Percentiles rank a stretch among this genome's conserved stretches.
These are phyloP conservation scores for Pachycephala philippinensis DNA, from an alignment of 2,113 vertebrate species.

Conservation along the genomic window DNA sequence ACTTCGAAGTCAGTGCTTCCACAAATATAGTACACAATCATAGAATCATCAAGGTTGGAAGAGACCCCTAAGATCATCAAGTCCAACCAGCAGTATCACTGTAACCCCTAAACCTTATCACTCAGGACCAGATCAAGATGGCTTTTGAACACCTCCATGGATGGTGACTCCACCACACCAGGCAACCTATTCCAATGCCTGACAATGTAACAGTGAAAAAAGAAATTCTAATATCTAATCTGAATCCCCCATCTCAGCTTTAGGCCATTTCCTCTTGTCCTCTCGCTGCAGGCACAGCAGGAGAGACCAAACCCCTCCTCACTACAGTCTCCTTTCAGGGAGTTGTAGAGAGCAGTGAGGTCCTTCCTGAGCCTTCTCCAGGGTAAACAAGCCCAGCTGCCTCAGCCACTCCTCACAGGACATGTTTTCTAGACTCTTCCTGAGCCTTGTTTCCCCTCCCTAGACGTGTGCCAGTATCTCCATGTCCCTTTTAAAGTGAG, in stretches of 20 bases:
- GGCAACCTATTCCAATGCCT: too few relatives aligned
- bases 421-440: not conserved
- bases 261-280: not conserved
- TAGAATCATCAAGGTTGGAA: not conserved
- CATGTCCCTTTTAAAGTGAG: not conserved
- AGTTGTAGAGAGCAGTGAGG: not conserved
- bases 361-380: not conserved
- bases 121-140: not conserved
- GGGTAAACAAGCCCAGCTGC: not conserved
- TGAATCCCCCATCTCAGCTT: not conserved
- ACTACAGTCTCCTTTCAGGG: not conserved
- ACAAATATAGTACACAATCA: not conserved
- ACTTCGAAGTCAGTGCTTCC: not conserved
- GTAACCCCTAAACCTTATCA: not conserved
- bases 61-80: not conserved
- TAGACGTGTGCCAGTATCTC: not conserved
- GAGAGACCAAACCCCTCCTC: rapidly evolving
- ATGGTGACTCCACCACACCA: not conserved
- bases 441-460: not conserved
- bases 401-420: not conserved
- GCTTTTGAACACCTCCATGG: not conserved
- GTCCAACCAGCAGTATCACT: not conserved
- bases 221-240: not conserved
- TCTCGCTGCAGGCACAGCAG: not conserved
- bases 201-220: not conserved